Conservation (phyloP, 2,797 vertebrate genomes). For the Brotula barbata region DNA sequence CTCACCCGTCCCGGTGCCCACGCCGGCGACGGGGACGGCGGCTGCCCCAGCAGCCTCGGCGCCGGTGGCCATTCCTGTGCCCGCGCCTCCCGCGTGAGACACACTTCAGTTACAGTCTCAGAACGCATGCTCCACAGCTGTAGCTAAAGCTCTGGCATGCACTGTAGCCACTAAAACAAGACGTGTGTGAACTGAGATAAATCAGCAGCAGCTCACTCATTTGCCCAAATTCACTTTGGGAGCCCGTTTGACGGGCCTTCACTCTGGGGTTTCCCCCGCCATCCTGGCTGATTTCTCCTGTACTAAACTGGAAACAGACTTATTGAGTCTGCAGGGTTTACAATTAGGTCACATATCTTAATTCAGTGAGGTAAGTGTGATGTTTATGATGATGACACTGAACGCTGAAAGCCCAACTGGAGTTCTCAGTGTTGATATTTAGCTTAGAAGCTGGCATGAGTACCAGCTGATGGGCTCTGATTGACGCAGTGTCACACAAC, state of each 20-base stretch:
- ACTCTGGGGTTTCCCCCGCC: background rate
- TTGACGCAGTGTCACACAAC: background rate
- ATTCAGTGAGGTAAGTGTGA: no score
- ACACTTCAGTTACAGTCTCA: constrained; percentile 62
- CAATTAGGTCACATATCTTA: no score
- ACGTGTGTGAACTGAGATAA: background rate
- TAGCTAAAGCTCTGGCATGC: constrained; percentile 52
- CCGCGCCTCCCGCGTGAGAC: constrained; percentile 78
- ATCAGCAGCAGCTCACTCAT: constrained; percentile 7
- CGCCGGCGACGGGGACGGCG: constrained; percentile 52
- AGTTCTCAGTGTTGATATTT: constrained; percentile 9
- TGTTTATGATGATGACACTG: background rate
- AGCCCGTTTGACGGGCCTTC: background rate
- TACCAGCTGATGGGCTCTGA: background rate
- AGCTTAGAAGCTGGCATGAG: background rate
- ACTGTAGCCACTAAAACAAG: constrained; percentile 55
- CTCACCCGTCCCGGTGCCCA: constrained; percentile 62
- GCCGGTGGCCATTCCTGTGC: constrained; percentile 60
- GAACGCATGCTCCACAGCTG: constrained; percentile 63
- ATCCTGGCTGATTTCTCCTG: background rate
- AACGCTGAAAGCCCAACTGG: constrained; percentile 2
- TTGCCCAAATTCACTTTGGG: no score
- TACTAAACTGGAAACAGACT: background rate
- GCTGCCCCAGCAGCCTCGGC: constrained; percentile 37
- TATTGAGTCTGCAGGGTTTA: no score